Evolutionary conservation across 2,888 invertebrate species (phyloP).

Genomic region (Stenichneumon culpator): DNA sequence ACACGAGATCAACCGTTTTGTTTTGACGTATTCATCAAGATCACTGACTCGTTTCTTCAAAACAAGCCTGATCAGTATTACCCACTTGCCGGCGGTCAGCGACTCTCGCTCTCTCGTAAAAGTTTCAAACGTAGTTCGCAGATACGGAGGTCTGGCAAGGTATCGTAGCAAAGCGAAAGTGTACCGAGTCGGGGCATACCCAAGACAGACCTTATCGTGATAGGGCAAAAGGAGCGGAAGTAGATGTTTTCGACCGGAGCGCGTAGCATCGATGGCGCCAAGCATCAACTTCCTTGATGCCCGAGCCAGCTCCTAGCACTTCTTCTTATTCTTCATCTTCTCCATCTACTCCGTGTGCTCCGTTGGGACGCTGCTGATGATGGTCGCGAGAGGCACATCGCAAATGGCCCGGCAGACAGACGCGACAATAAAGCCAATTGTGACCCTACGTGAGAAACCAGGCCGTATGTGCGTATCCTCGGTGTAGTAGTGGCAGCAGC

Average conservation of each 20-base stretch:
- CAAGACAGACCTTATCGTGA: neutral
- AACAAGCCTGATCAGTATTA: too few relatives aligned
- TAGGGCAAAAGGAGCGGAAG: neutral
- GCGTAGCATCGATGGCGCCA: constrained; percentile 34
- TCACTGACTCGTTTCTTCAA: too few relatives aligned
- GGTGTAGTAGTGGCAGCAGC: constrained; percentile 5
- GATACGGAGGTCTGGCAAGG: too few relatives aligned
- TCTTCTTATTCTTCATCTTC: constrained; percentile 28
- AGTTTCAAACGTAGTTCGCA: too few relatives aligned
- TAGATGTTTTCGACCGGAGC: neutral
- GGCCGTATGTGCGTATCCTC: constrained; percentile 68
- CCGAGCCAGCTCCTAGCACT: constrained; percentile 23
- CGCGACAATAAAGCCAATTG: constrained; percentile 83
- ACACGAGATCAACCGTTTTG: too few relatives aligned
- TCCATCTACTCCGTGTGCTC: constrained; percentile 16
- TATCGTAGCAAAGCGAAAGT: too few relatives aligned
- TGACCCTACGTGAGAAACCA: constrained; percentile 81
- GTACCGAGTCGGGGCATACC: too few relatives aligned
- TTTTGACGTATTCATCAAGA: too few relatives aligned
- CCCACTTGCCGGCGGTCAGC: too few relatives aligned
- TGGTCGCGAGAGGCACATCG: constrained; percentile 47
- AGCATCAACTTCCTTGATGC: constrained; percentile 7
- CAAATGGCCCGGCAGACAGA: constrained; percentile 72
- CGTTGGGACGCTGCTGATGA: constrained; percentile 11
- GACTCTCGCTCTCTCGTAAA: too few relatives aligned